Evolutionary conservation across 2,888 invertebrate genomes (phyloP), one percentile per base, ranked within the genome.

Genomic region (Neoaliturus tenellus): DNA sequence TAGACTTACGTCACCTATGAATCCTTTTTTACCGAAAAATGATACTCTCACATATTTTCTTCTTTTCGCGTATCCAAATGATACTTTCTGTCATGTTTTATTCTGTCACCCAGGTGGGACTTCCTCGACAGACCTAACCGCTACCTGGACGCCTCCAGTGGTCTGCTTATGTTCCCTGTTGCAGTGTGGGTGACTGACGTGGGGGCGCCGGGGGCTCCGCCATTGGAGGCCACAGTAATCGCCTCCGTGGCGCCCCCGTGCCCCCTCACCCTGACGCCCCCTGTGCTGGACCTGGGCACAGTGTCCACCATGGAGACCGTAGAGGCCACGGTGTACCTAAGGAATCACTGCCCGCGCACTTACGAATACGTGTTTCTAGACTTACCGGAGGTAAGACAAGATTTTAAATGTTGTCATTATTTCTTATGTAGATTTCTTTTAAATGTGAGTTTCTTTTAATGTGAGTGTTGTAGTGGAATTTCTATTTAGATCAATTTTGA

Each of bases 241-340:
- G 81, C 81, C 28, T n/a, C 31, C 17, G 69, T 67, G 25, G 62
- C 62, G 4, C 81, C 69, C 8, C 35, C 28, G 33, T 17, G 86
- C 85, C 4, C 81, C 6, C 48, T 87, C 2, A 83, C 80, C n/a
- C 10, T 87, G 10, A 44, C 81, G 6, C 86, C 87, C 0, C 62
- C 71, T 0, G 20, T 35, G 8, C 39, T 87, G 28, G 80, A 86
- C 69, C 85, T 86, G 25, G 87, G 87, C 12, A 73, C 81, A 5
- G 86, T 87, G 17, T 82, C 81, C 73, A 87, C 87, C 14, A 80
- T 75, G 2, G 86, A 87, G 78, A 86, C 87, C 3, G 85, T 84
- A 2, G 58, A 82, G 17, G 82, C 84, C 8, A 39, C 25, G 8
- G 39, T 87, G n/a, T 71, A 25, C 20, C 81, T 87, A 17, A 25